Evolutionary conservation across 2,888 invertebrate species (phyloP).

Genomic region (Acanthoscelides obtectus): DNA sequence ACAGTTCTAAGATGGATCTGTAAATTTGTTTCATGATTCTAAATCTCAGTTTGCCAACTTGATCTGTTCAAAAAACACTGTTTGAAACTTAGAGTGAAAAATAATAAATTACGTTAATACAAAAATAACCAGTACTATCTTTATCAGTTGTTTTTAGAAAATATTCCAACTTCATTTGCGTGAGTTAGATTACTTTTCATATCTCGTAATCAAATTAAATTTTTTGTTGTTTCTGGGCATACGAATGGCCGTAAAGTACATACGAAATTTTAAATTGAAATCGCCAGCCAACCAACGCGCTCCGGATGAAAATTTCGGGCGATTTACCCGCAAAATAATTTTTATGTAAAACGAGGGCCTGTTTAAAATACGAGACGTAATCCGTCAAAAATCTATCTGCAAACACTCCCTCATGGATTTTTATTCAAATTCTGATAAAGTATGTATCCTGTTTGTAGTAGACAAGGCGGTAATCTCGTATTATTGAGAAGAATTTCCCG

Average conservation of each 20-base stretch:
- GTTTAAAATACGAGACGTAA: neutral
- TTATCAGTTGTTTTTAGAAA: too few species aligned
- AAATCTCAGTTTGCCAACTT: too few species aligned
- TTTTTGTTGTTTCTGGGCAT: neutral
- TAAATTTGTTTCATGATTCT: too few species aligned
- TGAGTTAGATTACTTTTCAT: neutral
- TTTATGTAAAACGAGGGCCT: neutral
- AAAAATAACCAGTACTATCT: too few species aligned
- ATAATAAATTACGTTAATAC: too few species aligned
- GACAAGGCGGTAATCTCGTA: too few species aligned
- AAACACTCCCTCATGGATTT: neutral
- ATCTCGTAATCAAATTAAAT: neutral
- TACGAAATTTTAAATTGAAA: neutral
- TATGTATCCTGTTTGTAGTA: neutral
- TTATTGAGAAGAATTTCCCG: too few species aligned
- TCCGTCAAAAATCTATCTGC: neutral
- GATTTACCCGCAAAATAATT: neutral
- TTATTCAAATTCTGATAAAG: neutral
- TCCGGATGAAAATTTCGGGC: neutral
- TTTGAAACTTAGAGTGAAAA: too few species aligned
- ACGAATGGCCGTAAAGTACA: neutral
- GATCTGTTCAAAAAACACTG: too few species aligned
- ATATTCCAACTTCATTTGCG: neutral
- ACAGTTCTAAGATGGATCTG: too few species aligned
- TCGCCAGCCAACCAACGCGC: neutral